Percentiles rank a stretch among this genome's conserved stretches.
Evolutionary conservation across 2,888 invertebrate genomes (phyloP).

Genomic region (Eremobia ochroleuca): DNA sequence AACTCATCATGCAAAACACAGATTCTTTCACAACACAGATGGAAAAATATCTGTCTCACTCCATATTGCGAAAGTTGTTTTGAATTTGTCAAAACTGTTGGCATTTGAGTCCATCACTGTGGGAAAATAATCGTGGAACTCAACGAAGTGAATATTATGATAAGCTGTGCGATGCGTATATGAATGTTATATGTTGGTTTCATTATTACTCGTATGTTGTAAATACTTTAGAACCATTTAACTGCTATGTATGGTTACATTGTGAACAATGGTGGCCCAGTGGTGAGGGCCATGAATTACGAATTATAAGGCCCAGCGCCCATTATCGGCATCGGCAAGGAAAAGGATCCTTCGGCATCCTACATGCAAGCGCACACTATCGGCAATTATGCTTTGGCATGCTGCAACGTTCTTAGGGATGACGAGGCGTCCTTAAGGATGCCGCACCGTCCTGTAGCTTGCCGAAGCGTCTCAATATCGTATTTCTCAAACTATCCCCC

Average conservation of each 20-base stretch:
- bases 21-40: conserved; percentile 52
- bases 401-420: too few species aligned
- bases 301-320: too few species aligned
- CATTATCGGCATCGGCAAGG: too few species aligned
- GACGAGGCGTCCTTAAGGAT: too few species aligned
- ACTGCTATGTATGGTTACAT: background rate
- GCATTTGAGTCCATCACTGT: conserved; percentile 40
- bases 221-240: background rate
- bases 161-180: conserved; percentile 3
- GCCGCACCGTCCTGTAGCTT: too few species aligned
- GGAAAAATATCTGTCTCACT: conserved; percentile 60
- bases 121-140: conserved; percentile 11
- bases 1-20: conserved; percentile 47
- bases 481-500: too few species aligned
- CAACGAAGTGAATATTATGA: background rate
- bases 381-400: too few species aligned
- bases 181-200: background rate
- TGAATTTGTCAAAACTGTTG: conserved; percentile 53
- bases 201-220: background rate
- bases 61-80: conserved; percentile 62
- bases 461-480: too few species aligned
- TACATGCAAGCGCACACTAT: too few species aligned
- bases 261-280: background rate
- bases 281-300: background rate
- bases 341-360: too few species aligned